Evolutionary conservation across 2,888 invertebrate genomes (phyloP).

Genomic region (Epirrita christyi): DNA sequence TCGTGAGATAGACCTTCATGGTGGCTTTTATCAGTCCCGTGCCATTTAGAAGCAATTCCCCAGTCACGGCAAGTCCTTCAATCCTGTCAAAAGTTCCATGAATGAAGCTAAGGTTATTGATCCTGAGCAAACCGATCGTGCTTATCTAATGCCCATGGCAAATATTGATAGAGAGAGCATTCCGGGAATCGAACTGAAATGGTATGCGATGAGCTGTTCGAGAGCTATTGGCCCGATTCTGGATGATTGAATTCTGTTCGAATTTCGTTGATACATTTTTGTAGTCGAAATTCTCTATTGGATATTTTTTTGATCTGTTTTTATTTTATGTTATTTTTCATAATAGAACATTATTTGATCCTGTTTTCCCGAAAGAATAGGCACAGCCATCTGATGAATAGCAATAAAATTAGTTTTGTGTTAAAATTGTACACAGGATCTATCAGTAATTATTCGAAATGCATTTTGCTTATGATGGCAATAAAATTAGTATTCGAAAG

Average conservation of each 20-base stretch:
- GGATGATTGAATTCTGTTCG: constrained; percentile 11
- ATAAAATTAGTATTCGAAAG: too few relatives aligned
- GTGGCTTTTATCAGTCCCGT: neutral
- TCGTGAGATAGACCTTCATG: neutral
- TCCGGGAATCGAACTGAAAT: constrained; percentile 52
- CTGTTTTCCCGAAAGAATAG: too few relatives aligned
- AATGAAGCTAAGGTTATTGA: constrained; percentile 46
- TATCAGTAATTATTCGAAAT: too few relatives aligned
- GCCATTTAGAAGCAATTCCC: too few relatives aligned
- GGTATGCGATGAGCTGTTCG: constrained; percentile 32
- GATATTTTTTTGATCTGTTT: neutral
- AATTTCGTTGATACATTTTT: constrained; percentile 9
- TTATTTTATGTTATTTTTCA: too few relatives aligned
- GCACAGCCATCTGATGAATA: too few relatives aligned
- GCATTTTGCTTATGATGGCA: too few relatives aligned
- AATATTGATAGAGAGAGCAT: constrained; percentile 66
- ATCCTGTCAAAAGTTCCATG: constrained; percentile 30
- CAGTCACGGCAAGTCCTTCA: constrained; percentile 11
- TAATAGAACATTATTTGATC: too few relatives aligned
- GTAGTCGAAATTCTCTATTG: constrained; percentile 7
- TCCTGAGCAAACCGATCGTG: constrained; percentile 54
- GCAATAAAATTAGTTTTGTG: too few relatives aligned
- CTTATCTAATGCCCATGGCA: constrained; percentile 57
- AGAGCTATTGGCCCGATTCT: constrained; percentile 12
- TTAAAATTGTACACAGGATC: too few relatives aligned